These are phyloP conservation scores for Trachelus stipa DNA, from an alignment of 2,888 invertebrate species.

Conservation along the genomic window DNA sequence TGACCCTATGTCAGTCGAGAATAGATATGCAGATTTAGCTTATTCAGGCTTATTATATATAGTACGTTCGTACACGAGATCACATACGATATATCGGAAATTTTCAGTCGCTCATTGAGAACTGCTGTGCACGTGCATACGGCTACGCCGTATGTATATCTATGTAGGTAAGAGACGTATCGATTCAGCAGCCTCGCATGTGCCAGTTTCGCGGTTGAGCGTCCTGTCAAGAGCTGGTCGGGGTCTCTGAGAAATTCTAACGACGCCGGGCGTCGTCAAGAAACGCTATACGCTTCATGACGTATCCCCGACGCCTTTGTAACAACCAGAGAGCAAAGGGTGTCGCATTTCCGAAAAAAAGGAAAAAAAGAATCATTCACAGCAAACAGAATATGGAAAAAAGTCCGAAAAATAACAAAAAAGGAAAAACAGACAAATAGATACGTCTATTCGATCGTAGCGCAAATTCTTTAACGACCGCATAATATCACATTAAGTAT, in stretches of 20 bases:
- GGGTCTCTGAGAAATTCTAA: neutral
- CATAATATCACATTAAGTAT: neutral
- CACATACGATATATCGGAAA: neutral
- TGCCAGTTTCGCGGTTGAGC: neutral
- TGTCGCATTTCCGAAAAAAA: neutral
- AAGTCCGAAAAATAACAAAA: neutral
- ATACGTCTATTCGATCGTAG: no score
- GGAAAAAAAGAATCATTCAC: neutral
- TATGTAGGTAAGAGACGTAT: neutral
- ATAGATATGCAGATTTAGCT: neutral
- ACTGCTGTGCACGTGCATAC: neutral
- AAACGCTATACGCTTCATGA: neutral
- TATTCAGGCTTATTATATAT: neutral
- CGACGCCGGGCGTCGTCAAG: neutral
- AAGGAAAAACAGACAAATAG: no score
- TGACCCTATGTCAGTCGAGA: neutral
- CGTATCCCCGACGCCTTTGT: neutral
- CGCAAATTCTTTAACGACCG: no score
- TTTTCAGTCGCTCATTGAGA: neutral
- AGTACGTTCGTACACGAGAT: neutral
- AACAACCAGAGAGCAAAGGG: neutral
- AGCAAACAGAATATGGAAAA: neutral
- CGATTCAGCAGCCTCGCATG: neutral
- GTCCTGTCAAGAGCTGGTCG: neutral
- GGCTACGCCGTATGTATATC: neutral